phyloP scores from a whole-genome alignment of 2,888 invertebrate genomes.

The Cantharis rustica region DNA sequence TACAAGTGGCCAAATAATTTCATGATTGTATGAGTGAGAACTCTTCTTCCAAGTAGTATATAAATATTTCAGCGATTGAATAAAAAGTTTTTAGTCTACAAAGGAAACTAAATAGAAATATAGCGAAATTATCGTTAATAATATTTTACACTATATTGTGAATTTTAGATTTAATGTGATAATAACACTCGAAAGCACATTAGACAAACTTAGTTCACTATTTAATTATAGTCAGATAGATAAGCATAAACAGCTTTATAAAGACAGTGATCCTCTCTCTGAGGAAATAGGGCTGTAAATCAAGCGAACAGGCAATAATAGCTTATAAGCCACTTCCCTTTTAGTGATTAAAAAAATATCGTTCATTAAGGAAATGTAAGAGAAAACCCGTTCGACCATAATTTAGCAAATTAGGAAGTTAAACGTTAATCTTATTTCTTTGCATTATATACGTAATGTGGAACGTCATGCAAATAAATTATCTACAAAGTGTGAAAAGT shows the following conservation, averaged over 20 bases:
- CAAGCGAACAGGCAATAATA: background rate
- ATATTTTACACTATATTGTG: background rate
- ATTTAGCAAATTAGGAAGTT: background rate
- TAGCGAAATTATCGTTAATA: background rate
- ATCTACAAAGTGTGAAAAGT: background rate
- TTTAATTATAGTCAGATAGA: background rate
- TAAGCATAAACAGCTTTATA: background rate
- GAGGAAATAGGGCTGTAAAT: background rate
- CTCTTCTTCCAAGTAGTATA: no score
- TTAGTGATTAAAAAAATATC: background rate
- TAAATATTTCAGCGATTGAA: background rate
- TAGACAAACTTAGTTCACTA: background rate
- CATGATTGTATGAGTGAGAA: no score
- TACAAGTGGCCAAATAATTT: no score
- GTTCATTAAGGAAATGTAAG: background rate
- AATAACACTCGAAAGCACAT: background rate
- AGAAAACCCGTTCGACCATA: background rate
- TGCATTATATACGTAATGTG: background rate
- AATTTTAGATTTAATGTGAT: background rate
- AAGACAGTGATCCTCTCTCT: background rate
- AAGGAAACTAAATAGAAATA: background rate
- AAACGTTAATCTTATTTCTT: background rate
- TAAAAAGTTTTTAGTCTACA: background rate
- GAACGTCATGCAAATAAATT: background rate
- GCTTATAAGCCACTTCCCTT: background rate